These are phyloP conservation scores for Thera obeliscata DNA, from an alignment of 2,888 invertebrate species.

Conservation along the genomic window DNA sequence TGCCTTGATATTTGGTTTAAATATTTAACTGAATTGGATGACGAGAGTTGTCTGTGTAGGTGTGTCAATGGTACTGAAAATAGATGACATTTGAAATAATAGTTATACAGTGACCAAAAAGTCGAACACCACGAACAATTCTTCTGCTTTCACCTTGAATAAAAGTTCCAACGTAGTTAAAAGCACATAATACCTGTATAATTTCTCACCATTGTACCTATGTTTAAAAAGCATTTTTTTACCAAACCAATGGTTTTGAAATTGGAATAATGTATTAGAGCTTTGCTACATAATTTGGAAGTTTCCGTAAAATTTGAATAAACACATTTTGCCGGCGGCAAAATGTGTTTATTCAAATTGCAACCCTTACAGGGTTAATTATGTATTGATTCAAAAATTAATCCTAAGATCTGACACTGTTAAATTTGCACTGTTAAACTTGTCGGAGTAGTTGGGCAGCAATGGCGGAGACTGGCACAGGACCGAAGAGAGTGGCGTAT, in stretches of 20 bases:
- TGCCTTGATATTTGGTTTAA: not conserved
- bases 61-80: slow-evolving; percentile 25
- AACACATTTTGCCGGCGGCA: not conserved
- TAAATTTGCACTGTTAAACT: too few species aligned
- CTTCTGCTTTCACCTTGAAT: not conserved
- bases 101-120: slow-evolving; percentile 4
- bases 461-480: too few species aligned
- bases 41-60: slow-evolving; percentile 19
- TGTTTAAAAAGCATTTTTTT: not conserved
- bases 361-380: too few species aligned
- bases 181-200: too few species aligned
- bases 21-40: slow-evolving; percentile 12
- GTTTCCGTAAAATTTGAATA: not conserved
- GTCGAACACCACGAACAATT: not conserved
- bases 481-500: too few species aligned
- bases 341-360: too few species aligned
- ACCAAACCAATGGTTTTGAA: not conserved
- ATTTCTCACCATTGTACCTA: too few species aligned
- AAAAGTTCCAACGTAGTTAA: not conserved
- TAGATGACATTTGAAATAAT: slow-evolving; percentile 23
- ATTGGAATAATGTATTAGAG: not conserved
- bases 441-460: too few species aligned
- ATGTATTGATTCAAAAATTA: too few species aligned
- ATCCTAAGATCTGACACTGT: too few species aligned
- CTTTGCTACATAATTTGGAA: not conserved